A percentile compares a stretch with the other conserved stretches of the same genome.
phyloP scores from a whole-genome alignment of 2,113 vertebrate genomes.

The Euleptes europaea region DNA sequence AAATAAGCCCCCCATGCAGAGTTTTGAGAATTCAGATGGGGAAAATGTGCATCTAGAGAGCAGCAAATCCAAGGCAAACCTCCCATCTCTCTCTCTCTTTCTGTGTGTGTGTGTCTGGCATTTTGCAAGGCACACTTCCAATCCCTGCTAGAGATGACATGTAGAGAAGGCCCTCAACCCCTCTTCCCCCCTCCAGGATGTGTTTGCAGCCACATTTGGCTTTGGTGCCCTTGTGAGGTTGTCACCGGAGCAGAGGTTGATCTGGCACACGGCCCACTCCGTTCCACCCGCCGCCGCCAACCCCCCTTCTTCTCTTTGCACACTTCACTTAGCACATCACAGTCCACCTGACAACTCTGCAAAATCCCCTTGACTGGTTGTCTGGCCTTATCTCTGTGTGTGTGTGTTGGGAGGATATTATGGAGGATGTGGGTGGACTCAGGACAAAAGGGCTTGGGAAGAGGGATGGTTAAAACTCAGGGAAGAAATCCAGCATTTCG shows the following conservation, averaged over 20 bases:
- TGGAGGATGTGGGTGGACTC: constrained; percentile 2
- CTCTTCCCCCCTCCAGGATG: background rate
- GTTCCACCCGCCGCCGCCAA: constrained; percentile 27
- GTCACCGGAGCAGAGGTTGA: constrained; percentile 61
- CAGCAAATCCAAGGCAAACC: no score
- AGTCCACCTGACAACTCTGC: constrained; percentile 62
- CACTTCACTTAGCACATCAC: constrained; percentile 70
- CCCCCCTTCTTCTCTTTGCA: constrained; percentile 47
- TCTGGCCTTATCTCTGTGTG: constrained; percentile 29
- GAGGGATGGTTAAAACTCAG: background rate
- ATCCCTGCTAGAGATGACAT: constrained; percentile 36
- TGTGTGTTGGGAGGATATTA: background rate
- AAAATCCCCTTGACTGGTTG: constrained; percentile 44
- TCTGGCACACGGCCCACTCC: constrained; percentile 35
- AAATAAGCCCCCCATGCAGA: no score
- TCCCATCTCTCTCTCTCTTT: no score
- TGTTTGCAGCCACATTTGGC: constrained; percentile 25
- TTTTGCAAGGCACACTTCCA: constrained; percentile 42
- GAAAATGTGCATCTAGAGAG: no score
- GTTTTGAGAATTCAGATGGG: no score
- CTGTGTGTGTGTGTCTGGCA: no score
- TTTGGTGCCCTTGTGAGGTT: constrained; percentile 46
- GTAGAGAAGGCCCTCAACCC: constrained; percentile 39
- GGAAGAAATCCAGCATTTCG: background rate
- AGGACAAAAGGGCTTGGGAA: background rate